phyloP scores from a whole-genome alignment of 2,113 vertebrate species.

The Xenotilapia leptura region DNA sequence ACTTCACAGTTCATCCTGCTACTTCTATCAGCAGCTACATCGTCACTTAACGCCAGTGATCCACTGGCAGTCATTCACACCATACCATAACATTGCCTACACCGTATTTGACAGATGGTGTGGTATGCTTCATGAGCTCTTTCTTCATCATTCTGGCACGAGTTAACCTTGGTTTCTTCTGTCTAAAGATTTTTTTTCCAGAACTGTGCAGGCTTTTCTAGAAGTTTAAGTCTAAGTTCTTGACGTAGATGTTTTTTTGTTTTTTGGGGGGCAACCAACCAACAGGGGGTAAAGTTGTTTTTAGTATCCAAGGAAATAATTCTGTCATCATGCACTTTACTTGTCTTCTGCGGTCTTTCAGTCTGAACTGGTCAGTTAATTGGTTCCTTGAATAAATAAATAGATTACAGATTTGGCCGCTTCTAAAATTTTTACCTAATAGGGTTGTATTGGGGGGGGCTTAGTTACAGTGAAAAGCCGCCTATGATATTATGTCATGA shows the following conservation, averaged over 20 bases:
- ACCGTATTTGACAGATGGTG: not conserved
- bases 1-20: not conserved
- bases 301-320: not conserved
- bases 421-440: not conserved
- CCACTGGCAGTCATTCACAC: not conserved
- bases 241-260: not conserved
- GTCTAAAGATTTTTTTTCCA: not conserved
- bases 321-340: not conserved
- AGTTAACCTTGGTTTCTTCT: not conserved
- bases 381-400: not conserved
- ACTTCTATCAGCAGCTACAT: not conserved
- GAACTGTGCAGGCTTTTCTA: not conserved
- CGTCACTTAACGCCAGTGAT: not conserved
- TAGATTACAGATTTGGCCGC: not conserved
- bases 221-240: not conserved
- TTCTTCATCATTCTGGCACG: not conserved
- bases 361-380: not conserved
- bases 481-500: not conserved
- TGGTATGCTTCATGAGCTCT: not conserved
- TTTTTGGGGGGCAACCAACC: not conserved
- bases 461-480: not conserved
- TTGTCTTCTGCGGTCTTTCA: not conserved
- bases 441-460: not conserved
- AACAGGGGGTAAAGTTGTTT: not conserved
- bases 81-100: not conserved